phyloP scores from a whole-genome alignment of 2,113 vertebrate species.

The Oncorhynchus clarkii region DNA sequence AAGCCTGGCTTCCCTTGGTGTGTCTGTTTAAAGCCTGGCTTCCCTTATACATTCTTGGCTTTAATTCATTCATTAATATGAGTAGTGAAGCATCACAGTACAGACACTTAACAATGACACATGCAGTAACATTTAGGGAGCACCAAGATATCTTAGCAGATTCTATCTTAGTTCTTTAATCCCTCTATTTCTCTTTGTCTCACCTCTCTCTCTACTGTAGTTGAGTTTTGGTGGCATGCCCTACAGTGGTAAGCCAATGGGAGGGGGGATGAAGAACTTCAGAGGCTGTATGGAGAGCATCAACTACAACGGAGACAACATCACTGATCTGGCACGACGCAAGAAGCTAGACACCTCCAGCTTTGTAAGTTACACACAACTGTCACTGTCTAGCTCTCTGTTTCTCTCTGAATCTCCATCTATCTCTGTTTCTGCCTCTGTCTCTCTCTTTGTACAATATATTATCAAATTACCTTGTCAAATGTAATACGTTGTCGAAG shows the following conservation, averaged over 20 bases:
- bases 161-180: not conserved
- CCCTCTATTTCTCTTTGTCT: slow-evolving; percentile 22
- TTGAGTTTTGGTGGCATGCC: slow-evolving; percentile 96
- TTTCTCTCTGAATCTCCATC: too few species aligned
- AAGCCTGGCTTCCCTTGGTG: too few species aligned
- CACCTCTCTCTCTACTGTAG: slow-evolving; percentile 58
- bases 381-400: too few species aligned
- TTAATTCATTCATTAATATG: not conserved
- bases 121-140: too few species aligned
- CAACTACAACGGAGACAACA: slow-evolving; percentile 96
- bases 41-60: not conserved
- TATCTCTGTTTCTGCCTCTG: too few species aligned
- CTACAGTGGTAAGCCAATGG: slow-evolving; percentile 92
- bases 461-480: too few species aligned
- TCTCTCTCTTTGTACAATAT: too few species aligned
- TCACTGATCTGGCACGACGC: slow-evolving; percentile 92
- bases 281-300: slow-evolving; percentile 98
- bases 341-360: slow-evolving; percentile 93
- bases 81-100: not conserved
- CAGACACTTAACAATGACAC: not conserved
- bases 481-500: too few species aligned
- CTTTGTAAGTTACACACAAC: slow-evolving; percentile 78
- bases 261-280: slow-evolving; percentile 89
- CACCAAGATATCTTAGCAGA: too few species aligned
- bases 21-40: too few species aligned